A percentile compares a stretch with the other conserved stretches of the same genome.
Evolutionary conservation across 2,888 invertebrate genomes (phyloP).

Genomic region (Parascotia fuliginaria): DNA sequence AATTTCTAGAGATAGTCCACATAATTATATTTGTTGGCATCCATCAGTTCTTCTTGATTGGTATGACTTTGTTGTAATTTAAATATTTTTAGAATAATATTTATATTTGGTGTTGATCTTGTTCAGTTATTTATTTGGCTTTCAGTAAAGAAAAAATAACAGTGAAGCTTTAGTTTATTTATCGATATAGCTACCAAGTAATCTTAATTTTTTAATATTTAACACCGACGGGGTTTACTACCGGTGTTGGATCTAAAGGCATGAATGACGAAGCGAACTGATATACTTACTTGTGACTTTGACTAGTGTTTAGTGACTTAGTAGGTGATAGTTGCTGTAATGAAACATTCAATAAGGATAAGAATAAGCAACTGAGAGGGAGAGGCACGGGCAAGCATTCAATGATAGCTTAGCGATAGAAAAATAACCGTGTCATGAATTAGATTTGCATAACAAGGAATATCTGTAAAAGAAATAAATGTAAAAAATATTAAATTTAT

Average conservation of each 20-base stretch:
- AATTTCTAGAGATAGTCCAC: background rate
- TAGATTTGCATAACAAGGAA: slow-evolving; percentile 21
- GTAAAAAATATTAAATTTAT: background rate
- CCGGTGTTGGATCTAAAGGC: slow-evolving; percentile 10
- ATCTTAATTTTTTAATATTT: background rate
- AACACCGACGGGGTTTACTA: background rate
- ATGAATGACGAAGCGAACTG: slow-evolving; percentile 46
- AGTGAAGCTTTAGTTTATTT: too few species aligned
- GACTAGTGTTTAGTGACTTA: slow-evolving; percentile 83
- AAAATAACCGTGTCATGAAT: slow-evolving; percentile 29
- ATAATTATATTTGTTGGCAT: background rate
- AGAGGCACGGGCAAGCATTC: slow-evolving; percentile 60
- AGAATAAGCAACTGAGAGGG: slow-evolving; percentile 72
- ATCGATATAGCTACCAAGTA: too few species aligned
- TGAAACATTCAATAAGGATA: slow-evolving; percentile 78
- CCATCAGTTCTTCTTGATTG: background rate
- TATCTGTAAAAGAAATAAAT: slow-evolving; percentile 33
- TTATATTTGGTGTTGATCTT: too few species aligned
- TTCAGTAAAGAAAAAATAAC: too few species aligned
- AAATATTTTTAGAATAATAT: too few species aligned
- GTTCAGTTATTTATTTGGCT: too few species aligned
- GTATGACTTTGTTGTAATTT: background rate
- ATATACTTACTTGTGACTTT: slow-evolving; percentile 78
- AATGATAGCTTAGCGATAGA: slow-evolving; percentile 38
- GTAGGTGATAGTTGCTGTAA: slow-evolving; percentile 84